phyloP scores from a whole-genome alignment of 1,140 invertebrate genomes.

The Geopemphigus sp. region DNA sequence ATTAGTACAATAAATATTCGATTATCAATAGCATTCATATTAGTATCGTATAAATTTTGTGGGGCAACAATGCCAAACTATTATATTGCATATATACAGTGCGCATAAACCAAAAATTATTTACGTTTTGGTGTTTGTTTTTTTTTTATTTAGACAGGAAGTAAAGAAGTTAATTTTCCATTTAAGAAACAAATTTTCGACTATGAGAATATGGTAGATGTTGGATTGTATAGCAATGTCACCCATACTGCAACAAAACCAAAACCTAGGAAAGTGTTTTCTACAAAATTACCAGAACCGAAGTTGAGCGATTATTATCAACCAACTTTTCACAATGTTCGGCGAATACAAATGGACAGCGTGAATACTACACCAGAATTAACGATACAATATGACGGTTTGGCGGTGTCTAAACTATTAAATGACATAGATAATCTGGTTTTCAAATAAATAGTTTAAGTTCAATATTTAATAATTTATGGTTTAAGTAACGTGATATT shows the following conservation, averaged over 20 bases:
- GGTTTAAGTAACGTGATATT: background rate
- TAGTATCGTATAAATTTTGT: no score
- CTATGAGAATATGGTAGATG: slow-evolving; percentile 19
- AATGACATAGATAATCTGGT: slow-evolving; percentile 32
- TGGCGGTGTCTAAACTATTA: background rate
- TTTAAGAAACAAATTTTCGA: background rate
- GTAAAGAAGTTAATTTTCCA: slow-evolving; percentile 21
- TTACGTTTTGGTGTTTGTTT: background rate
- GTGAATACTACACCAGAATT: background rate
- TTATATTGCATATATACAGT: no score
- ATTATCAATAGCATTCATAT: no score
- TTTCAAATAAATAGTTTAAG: background rate
- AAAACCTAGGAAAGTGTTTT: background rate
- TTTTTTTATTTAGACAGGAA: background rate
- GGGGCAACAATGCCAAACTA: background rate
- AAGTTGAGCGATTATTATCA: slow-evolving; percentile 32
- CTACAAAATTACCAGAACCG: slow-evolving; percentile 4
- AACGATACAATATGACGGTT: slow-evolving; percentile 31
- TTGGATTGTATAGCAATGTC: slow-evolving; percentile 11
- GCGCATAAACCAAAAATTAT: background rate
- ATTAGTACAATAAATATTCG: no score
- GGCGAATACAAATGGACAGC: background rate
- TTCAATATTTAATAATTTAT: background rate
- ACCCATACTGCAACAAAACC: background rate
- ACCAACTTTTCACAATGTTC: slow-evolving; percentile 17